phyloP scores from a whole-genome alignment of 2,113 vertebrate species.

The Podarcis cretensis region DNA sequence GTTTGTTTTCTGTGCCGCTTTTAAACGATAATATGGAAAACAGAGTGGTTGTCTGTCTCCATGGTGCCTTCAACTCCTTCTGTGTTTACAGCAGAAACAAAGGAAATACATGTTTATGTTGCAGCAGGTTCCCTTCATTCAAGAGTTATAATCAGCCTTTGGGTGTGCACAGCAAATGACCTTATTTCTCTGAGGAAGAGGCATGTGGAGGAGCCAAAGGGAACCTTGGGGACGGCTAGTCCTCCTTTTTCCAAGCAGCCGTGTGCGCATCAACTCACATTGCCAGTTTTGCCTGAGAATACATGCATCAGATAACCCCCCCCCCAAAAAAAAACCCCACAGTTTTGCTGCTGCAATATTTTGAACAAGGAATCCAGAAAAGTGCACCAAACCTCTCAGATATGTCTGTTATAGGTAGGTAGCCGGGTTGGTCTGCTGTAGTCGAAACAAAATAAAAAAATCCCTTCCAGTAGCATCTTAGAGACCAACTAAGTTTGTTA shows the following conservation, averaged over 20 bases:
- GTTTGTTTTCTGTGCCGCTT: not conserved
- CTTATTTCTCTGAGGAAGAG: not conserved
- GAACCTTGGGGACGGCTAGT: not conserved
- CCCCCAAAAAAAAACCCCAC: not conserved
- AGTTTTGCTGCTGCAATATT: not conserved
- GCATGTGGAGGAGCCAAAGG: not conserved
- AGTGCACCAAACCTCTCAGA: not conserved
- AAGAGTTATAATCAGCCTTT: not conserved
- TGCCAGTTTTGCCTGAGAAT: not conserved
- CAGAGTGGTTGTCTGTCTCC: not conserved
- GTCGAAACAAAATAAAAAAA: too few relatives aligned
- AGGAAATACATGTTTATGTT: not conserved
- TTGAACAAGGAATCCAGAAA: not conserved
- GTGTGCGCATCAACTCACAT: not conserved
- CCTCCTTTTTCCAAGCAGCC: not conserved
- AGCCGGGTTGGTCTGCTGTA: too few relatives aligned
- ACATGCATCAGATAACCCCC: not conserved
- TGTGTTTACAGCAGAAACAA: conserved; percentile 4
- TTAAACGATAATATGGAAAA: not conserved
- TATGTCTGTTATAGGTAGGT: not conserved
- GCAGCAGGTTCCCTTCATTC: not conserved
- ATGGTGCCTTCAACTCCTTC: not conserved
- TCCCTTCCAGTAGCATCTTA: too few relatives aligned
- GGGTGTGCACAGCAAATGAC: not conserved
- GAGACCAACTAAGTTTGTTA: too few relatives aligned